A percentile compares a stretch with the other conserved stretches of the same genome.
Conservation (phyloP, 35 echinoderm and acorn worm genomes). For the Stichopus chloronotus region DNA sequence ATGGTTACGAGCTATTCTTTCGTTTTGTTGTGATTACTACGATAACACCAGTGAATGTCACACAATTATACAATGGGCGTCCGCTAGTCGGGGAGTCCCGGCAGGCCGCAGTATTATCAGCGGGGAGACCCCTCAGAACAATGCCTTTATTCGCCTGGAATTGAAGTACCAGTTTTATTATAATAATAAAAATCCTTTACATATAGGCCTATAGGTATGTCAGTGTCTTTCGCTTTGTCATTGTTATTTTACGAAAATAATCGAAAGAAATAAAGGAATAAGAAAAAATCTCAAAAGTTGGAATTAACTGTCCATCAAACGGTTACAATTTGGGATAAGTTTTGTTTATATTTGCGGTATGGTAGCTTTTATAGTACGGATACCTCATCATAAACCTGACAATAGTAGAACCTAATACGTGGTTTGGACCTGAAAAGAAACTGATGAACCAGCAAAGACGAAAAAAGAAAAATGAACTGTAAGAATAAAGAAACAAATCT, state of each 20-base stretch:
- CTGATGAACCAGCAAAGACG: no score
- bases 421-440: no score
- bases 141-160: slow-evolving; percentile 24
- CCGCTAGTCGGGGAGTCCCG: slow-evolving; percentile 3
- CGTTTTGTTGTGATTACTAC: slow-evolving; percentile 45
- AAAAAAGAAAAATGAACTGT: no score
- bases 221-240: slow-evolving; percentile 18
- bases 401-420: not conserved
- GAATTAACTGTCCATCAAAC: slow-evolving; percentile 39
- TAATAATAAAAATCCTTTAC: not conserved
- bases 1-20: slow-evolving; percentile 21
- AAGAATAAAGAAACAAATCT: no score
- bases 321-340: slow-evolving; percentile 27
- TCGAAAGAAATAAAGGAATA: not conserved
- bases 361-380: not conserved
- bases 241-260: slow-evolving; percentile 38
- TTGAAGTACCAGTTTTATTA: not conserved
- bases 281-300: not conserved
- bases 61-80: slow-evolving; percentile 38
- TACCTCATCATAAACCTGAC: not conserved
- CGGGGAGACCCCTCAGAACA: slow-evolving; percentile 24
- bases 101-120: slow-evolving; percentile 27
- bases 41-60: slow-evolving; percentile 34
- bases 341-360: not conserved
- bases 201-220: not conserved